Conservation (phyloP, 2,113 vertebrate species). For the Callaeas wilsoni region DNA sequence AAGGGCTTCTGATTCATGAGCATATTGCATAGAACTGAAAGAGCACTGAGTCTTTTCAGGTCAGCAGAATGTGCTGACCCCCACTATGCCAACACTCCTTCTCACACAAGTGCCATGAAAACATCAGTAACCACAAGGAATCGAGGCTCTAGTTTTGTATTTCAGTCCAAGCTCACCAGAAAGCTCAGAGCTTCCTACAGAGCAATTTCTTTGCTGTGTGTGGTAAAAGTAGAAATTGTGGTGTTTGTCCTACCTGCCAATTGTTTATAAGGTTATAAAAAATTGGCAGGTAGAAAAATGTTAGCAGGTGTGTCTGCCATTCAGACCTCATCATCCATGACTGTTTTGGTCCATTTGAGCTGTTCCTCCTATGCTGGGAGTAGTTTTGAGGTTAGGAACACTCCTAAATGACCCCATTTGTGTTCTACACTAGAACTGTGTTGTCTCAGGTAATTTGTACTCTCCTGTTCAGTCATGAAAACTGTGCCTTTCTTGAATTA, state of each 20-base stretch:
- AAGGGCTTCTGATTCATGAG: background rate
- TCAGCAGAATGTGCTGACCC: background rate
- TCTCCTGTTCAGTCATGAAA: background rate
- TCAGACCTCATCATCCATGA: background rate
- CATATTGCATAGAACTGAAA: background rate
- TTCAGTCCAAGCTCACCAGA: background rate
- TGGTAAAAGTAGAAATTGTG: background rate
- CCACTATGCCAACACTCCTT: background rate
- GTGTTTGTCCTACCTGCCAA: background rate
- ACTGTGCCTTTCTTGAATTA: background rate
- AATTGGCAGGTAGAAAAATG: conserved; percentile 31
- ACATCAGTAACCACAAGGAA: background rate
- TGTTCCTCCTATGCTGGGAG: background rate
- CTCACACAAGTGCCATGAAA: background rate
- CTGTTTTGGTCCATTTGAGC: background rate
- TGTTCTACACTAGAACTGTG: background rate
- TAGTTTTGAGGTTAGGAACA: background rate
- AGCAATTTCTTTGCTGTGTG: background rate
- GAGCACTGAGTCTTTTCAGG: background rate
- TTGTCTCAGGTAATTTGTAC: background rate
- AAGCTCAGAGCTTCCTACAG: background rate
- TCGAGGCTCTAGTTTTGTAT: background rate
- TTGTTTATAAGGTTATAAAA: conserved; percentile 45
- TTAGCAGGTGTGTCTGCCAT: conserved; percentile 5
- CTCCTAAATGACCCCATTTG: background rate